A percentile compares a stretch with the other conserved stretches of the same genome.
These are phyloP conservation scores for Leptopilina myrica DNA, from an alignment of 2,888 invertebrate species.

Conservation along the genomic window DNA sequence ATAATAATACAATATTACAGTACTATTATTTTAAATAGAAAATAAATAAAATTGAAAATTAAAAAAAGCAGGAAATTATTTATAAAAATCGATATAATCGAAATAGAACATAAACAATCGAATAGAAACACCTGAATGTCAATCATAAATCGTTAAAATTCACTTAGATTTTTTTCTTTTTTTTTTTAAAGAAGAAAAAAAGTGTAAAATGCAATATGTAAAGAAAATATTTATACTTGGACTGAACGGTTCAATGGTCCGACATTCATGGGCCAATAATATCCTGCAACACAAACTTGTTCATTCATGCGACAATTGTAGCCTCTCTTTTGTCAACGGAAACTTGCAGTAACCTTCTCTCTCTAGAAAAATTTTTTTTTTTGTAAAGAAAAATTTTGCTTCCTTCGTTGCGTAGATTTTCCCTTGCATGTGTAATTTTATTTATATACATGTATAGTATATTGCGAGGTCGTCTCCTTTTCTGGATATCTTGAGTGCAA, in stretches of 20 bases:
- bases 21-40: too few relatives aligned
- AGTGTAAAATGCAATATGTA: not conserved
- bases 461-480: conserved; percentile 29
- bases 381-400: conserved; percentile 49
- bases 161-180: too few relatives aligned
- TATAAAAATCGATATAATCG: too few relatives aligned
- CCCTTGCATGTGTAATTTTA: conserved; percentile 36
- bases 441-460: not conserved
- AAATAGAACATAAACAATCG: too few relatives aligned
- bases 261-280: conserved; percentile 11
- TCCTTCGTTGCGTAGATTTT: conserved; percentile 48
- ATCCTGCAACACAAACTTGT: conserved; percentile 30
- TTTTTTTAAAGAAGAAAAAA: not conserved
- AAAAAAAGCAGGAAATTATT: too few relatives aligned
- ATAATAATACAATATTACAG: too few relatives aligned
- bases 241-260: conserved; percentile 15
- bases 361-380: conserved; percentile 36
- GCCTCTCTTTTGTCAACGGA: conserved; percentile 44
- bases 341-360: not conserved
- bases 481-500: conserved; percentile 21
- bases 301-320: conserved; percentile 45
- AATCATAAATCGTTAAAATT: too few relatives aligned
- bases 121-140: too few relatives aligned
- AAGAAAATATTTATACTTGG: conserved; percentile 11
- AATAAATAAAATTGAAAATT: too few relatives aligned